Base-by-base conservation (phyloP, 2,113 vertebrate genomes). In the Muscicapa adusta region DNA sequence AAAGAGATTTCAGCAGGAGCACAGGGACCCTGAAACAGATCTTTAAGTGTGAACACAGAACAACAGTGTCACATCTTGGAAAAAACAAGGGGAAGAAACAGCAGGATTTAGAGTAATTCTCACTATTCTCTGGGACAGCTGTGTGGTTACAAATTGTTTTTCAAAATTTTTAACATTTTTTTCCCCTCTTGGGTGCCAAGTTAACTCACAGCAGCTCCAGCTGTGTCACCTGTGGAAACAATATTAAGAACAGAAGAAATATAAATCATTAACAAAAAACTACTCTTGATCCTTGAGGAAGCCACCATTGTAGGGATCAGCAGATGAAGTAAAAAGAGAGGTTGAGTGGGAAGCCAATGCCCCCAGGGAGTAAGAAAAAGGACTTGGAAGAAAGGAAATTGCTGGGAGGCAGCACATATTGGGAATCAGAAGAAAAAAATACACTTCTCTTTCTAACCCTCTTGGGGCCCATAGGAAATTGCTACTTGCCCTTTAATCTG, bases 401-500 rank as follows among this genome's bases (percentile, higher is more conserved):
- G 88, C 78, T 86, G 36, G 24, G 40, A 18, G 43, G 65, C 65
- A 96, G 61, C 58, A 86, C 75, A 93, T 94, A 88, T 60, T 51
- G 75, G 34, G 60, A 94, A 91, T 68, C 67, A 80, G 78, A 76
- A 74, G 19, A 63, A 95, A 89, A 89, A 92, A 79, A 62, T 14
- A 73, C 31, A 82, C 45, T 88, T 82, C 81, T 68, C 66, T 51
- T 73, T 85, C 75, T 77, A 89, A 83, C 79, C 56, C 94, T 95
- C 93, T 66, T 22, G 84, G 34, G 94, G 53, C 89, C 84, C 43
- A 93, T 92, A 95, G 96, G 96, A 95, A 96, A 96, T 93, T 94
- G 93, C 91, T 93, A 72, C 88, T 81, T 94, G 91, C 85, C 94
- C 93, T 94, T 91, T 93, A 94, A 97, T 93, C 71, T 92, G 73